Conservation (phyloP, 1,140 invertebrate genomes). For the Scaptomyza pallida region DNA sequence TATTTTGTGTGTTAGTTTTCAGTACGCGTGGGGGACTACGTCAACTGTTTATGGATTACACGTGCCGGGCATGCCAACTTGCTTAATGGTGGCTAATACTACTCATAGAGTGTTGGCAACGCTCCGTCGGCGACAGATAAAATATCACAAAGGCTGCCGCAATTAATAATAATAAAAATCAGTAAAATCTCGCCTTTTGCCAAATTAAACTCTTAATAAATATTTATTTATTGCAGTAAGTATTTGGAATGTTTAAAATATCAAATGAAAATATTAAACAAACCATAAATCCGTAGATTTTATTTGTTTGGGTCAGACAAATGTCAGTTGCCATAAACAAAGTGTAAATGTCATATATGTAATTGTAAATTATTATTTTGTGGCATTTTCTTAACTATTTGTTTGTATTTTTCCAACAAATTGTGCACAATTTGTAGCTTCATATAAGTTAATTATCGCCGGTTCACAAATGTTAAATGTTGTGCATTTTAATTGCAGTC, state of each 20-base stretch:
- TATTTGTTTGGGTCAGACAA: conserved; percentile 36
- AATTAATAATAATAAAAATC: conserved; percentile 41
- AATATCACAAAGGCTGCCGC: conserved; percentile 47
- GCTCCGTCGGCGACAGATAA: conserved; percentile 34
- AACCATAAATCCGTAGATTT: conserved; percentile 49
- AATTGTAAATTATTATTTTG: conserved; percentile 9
- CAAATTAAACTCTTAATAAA: conserved; percentile 22
- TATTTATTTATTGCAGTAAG: neutral
- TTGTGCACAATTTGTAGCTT: conserved; percentile 41
- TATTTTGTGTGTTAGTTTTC: neutral
- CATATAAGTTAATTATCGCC: conserved; percentile 39
- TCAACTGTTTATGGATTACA: conserved; percentile 72
- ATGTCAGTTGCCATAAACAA: conserved; percentile 20
- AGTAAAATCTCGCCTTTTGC: conserved; percentile 32
- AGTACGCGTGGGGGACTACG: conserved; percentile 34
- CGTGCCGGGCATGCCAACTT: conserved; percentile 64
- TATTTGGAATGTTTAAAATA: conserved; percentile 2
- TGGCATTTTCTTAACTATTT: no score
- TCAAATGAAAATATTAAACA: conserved; percentile 1
- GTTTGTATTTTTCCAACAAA: conserved; percentile 18
- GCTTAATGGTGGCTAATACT: neutral
- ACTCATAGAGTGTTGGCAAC: conserved; percentile 14
- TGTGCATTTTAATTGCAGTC: conserved; percentile 11
- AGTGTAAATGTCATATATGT: neutral
- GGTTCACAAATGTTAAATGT: conserved; percentile 26